Percentiles rank a stretch among this genome's conserved stretches.
Evolutionary conservation across 2,888 invertebrate species (phyloP).

Genomic region (Willowsia nigromaculata): DNA sequence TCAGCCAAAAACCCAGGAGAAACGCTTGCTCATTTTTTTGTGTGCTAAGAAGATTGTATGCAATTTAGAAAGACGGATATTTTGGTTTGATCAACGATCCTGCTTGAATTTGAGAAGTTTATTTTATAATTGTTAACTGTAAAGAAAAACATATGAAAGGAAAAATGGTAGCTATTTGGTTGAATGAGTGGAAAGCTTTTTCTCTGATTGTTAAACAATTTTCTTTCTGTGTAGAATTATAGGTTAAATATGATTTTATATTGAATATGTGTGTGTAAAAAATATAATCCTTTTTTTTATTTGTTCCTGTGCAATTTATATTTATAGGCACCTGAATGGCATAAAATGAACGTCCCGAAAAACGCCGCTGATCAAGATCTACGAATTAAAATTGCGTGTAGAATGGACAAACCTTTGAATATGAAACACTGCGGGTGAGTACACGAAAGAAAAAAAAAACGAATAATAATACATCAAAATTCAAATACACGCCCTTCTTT

Average conservation of each 20-base stretch:
- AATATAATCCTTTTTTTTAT: background rate
- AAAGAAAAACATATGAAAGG: too few species aligned
- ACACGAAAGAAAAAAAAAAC: background rate
- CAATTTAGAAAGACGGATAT: too few species aligned
- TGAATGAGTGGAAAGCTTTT: too few species aligned
- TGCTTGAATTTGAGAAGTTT: too few species aligned
- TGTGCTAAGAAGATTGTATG: too few species aligned
- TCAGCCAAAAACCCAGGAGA: too few species aligned
- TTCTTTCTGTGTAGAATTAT: background rate
- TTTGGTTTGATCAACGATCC: too few species aligned
- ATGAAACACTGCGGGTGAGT: constrained; percentile 98
- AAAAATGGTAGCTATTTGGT: too few species aligned
- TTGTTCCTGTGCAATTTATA: constrained; percentile 19
- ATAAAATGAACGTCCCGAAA: constrained; percentile 97
- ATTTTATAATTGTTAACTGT: too few species aligned
- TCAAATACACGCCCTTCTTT: background rate
- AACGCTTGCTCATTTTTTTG: too few species aligned
- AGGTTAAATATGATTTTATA: background rate
- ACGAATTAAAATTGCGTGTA: constrained; percentile 97
- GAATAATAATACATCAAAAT: background rate
- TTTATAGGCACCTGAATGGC: constrained; percentile 95
- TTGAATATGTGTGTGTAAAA: background rate
- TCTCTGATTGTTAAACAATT: too few species aligned
- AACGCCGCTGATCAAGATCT: constrained; percentile 97
- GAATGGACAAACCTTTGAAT: constrained; percentile 99